Conservation (phyloP, 2,113 vertebrate species). For the Python bivittatus region DNA sequence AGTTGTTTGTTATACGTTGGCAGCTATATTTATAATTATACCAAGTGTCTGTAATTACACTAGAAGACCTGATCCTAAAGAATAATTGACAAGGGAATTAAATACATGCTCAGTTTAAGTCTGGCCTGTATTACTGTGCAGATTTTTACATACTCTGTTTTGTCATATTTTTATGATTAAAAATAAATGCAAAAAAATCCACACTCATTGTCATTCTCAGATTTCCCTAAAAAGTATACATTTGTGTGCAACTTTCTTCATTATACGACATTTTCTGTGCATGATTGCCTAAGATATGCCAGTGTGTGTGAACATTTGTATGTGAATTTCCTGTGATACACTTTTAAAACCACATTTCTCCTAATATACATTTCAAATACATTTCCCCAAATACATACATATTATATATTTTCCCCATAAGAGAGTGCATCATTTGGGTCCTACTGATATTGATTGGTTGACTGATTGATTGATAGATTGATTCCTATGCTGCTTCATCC, state of each 20-base stretch:
- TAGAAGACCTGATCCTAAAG: not conserved
- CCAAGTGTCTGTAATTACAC: too few relatives aligned
- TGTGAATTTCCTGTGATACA: not conserved
- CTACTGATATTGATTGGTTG: not conserved
- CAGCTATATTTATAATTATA: not conserved
- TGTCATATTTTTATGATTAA: not conserved
- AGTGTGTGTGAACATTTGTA: not conserved
- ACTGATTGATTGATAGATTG: not conserved
- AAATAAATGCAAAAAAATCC: not conserved
- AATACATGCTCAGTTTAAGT: not conserved
- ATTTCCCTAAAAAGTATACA: not conserved
- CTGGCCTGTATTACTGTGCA: not conserved
- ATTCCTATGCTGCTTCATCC: not conserved
- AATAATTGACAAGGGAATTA: not conserved
- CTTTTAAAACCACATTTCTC: not conserved
- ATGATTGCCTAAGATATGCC: not conserved
- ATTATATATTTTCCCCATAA: not conserved
- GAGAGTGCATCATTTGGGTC: not conserved
- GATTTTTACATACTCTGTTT: not conserved
- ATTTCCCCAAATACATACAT: not conserved
- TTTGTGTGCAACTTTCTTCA: not conserved
- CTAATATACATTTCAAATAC: not conserved
- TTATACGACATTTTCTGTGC: not conserved
- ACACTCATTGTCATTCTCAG: not conserved
- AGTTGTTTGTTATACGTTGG: too few relatives aligned